Conservation (phyloP, 2,797 vertebrate genomes). For the Fratercula arctica region DNA sequence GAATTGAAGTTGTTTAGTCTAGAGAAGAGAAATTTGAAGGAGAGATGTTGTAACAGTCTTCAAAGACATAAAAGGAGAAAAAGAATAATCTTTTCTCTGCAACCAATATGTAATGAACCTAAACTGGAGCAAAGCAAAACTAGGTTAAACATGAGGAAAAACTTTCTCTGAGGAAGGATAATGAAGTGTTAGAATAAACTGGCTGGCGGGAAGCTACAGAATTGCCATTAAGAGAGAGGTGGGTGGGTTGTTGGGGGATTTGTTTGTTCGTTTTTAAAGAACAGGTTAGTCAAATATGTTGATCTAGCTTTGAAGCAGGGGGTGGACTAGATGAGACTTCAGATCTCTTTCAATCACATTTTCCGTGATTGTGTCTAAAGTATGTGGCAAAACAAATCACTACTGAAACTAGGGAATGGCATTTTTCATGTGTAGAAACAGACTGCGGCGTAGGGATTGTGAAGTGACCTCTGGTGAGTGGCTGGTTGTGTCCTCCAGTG, state of each 20-base stretch:
- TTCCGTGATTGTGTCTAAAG: background rate
- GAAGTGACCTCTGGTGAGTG: background rate
- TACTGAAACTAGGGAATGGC: background rate
- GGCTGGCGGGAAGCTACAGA: background rate
- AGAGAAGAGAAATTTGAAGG: background rate
- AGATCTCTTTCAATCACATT: background rate
- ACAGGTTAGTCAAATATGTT: background rate
- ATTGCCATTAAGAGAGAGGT: background rate
- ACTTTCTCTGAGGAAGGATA: background rate
- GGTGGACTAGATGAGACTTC: background rate
- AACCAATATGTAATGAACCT: background rate
- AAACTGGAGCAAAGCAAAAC: slow-evolving; percentile 5
- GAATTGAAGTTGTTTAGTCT: background rate
- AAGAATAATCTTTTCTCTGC: background rate
- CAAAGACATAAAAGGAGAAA: background rate
- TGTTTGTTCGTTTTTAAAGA: background rate
- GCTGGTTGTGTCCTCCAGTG: background rate
- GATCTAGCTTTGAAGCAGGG: background rate
- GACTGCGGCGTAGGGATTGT: background rate
- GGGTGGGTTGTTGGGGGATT: background rate
- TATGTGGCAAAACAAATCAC: background rate
- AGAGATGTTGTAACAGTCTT: background rate
- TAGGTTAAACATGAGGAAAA: background rate
- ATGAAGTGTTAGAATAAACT: background rate
- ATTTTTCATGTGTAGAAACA: background rate